phyloP scores from a whole-genome alignment of 2,888 invertebrate genomes.

The Patella pellucida region DNA sequence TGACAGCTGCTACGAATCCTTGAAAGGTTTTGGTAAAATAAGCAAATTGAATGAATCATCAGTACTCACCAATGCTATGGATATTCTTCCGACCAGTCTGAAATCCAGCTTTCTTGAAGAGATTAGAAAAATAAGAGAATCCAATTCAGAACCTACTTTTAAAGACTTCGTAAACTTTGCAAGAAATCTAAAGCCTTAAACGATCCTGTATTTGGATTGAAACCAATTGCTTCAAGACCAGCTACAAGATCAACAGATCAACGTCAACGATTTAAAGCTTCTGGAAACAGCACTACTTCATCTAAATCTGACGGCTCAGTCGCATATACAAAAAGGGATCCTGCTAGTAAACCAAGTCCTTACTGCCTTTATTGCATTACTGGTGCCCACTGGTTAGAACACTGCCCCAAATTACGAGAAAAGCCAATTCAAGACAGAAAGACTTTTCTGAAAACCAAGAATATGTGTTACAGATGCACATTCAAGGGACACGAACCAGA shows the following conservation, averaged over 20 bases:
- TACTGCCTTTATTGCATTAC: too few relatives aligned
- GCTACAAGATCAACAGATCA: too few relatives aligned
- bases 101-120: not conserved
- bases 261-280: too few relatives aligned
- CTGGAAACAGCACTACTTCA: too few relatives aligned
- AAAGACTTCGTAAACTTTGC: not conserved
- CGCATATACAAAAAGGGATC: not conserved
- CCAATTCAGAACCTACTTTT: not conserved
- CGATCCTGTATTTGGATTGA: not conserved
- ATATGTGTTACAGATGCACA: not conserved
- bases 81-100: not conserved
- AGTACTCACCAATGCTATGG: not conserved
- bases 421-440: constrained; percentile 1
- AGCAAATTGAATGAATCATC: not conserved
- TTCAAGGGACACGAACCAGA: not conserved
- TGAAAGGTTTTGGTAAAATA: not conserved
- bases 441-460: not conserved
- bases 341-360: too few relatives aligned
- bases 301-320: too few relatives aligned
- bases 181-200: not conserved
- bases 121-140: not conserved
- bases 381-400: not conserved
- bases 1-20: not conserved
- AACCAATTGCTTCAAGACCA: too few relatives aligned
- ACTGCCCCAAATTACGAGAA: not conserved